A percentile compares a stretch with the other conserved stretches of the same genome.
Conservation (phyloP, 2,797 vertebrate genomes). For the Phataginus tetradactyla region DNA sequence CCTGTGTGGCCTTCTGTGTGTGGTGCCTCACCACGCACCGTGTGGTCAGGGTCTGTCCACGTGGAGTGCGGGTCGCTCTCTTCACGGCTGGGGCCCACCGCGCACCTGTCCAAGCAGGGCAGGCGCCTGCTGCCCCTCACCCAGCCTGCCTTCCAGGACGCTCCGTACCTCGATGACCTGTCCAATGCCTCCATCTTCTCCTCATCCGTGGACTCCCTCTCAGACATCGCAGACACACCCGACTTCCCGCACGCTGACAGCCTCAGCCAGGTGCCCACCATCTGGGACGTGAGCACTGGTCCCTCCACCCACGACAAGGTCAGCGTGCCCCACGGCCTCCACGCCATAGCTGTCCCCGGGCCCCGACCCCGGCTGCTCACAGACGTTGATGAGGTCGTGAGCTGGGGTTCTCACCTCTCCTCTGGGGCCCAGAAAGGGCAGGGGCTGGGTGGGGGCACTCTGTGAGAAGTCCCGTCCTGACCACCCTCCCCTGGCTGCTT, state of each 20-base stretch:
- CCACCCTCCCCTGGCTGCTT: accelerated
- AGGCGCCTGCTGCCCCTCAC: background rate
- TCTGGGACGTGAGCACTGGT: conserved; percentile 94
- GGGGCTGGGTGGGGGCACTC: background rate
- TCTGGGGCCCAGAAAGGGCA: background rate
- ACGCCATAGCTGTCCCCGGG: background rate
- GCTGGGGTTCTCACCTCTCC: background rate
- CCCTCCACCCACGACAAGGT: conserved; percentile 92
- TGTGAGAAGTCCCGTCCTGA: too few relatives aligned
- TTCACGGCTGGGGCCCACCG: too few relatives aligned
- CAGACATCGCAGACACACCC: conserved; percentile 92
- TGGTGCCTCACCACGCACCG: too few relatives aligned
- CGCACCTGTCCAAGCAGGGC: too few relatives aligned
- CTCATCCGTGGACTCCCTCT: conserved; percentile 95
- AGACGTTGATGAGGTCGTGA: background rate
- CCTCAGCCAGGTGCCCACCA: conserved; percentile 92
- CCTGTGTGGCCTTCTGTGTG: too few relatives aligned
- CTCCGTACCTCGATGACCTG: conserved; percentile 93
- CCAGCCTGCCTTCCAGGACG: conserved; percentile 87
- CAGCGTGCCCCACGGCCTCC: background rate
- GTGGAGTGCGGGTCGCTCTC: background rate
- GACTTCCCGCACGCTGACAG: conserved; percentile 90
- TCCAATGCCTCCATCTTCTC: conserved; percentile 95
- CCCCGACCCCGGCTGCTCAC: too few relatives aligned
- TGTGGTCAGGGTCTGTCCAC: background rate